These are phyloP conservation scores for Perccottus glenii DNA, from an alignment of 2,113 vertebrate species.

Conservation along the genomic window DNA sequence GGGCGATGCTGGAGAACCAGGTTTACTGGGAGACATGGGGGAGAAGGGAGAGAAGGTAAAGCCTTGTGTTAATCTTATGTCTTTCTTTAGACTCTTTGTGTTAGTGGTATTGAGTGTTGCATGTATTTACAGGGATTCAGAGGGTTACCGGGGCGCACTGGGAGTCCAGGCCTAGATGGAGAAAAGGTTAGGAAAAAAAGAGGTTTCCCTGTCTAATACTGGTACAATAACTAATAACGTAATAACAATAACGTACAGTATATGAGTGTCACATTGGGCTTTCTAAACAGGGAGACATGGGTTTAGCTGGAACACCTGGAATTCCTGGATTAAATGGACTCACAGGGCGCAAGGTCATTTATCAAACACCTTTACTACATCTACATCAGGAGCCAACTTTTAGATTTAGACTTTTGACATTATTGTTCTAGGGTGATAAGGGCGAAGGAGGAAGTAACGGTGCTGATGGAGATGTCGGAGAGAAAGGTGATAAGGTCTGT, in stretches of 20 bases:
- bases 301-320: constrained; percentile 79
- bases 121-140: constrained; percentile 76
- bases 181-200: constrained; percentile 80
- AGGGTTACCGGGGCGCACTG: constrained; percentile 80
- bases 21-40: constrained; percentile 77
- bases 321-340: constrained; percentile 77
- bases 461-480: constrained; percentile 74
- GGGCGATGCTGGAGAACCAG: constrained; percentile 83
- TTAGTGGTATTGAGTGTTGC: not conserved
- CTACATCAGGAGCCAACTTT: not conserved
- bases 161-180: constrained; percentile 76
- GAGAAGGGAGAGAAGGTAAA: constrained; percentile 85
- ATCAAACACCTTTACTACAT: not conserved
- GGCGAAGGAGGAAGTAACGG: constrained; percentile 80
- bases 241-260: no score
- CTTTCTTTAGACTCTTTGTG: not conserved
- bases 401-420: not conserved
- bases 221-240: no score
- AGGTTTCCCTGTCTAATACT: not conserved
- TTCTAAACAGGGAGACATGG: constrained; percentile 80
- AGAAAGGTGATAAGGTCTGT: constrained; percentile 86
- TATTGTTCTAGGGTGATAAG: constrained; percentile 76
- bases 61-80: no score
- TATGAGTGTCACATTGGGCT: not conserved
- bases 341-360: constrained; percentile 80